Base-by-base conservation (phyloP, 2,113 vertebrate species). In the Hippocampus guttulatus region DNA sequence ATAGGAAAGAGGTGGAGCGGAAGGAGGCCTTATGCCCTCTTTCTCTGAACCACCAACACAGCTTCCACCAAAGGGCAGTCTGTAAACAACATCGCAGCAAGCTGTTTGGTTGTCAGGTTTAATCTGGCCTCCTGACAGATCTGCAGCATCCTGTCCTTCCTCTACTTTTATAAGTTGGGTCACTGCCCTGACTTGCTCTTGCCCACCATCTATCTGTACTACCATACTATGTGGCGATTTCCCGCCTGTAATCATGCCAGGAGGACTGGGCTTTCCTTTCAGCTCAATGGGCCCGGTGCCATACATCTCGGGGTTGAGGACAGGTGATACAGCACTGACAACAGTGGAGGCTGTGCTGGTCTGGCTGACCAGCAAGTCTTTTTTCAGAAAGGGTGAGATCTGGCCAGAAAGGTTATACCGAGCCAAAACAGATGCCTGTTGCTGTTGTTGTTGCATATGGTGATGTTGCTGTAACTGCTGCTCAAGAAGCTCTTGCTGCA, bases 31-130 rank as follows among this genome's bases (percentile, higher is more conserved):
- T 79, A 75, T 79, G 0, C 75, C 92, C 0, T 89, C 85, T 89
- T 93, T 94, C 79, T 97, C 96, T 4, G 94, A 88, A 27, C 78
- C 87, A 65, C 96, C 95, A 0, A 95, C 93, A 87, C 97, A 98
- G 84, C 92, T 98, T 67, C 95, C 87, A 14, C 94, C 93, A 1
- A 99, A 99, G 64, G 97, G 96, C 73, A 99, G 93, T 75, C 94
- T 94, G 83, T 99, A 99, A 87, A 98, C 96, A 83, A 98, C 90
- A 58, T 99, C 96, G 33, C 97, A 99, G 81, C 97, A 99, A 2
- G 93, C 93, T 66, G 94, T 88, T 72, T 96, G 95, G 86, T 91
- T 96, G 78, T 98, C 97, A 0, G 96, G 81, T 85, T 96, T 95
- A 78, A 97, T 89, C 0, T 92, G 92, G 16, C 90, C 87, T 40